phyloP scores from a whole-genome alignment of 2,113 vertebrate species.

The Nycticryphes semicollaris region DNA sequence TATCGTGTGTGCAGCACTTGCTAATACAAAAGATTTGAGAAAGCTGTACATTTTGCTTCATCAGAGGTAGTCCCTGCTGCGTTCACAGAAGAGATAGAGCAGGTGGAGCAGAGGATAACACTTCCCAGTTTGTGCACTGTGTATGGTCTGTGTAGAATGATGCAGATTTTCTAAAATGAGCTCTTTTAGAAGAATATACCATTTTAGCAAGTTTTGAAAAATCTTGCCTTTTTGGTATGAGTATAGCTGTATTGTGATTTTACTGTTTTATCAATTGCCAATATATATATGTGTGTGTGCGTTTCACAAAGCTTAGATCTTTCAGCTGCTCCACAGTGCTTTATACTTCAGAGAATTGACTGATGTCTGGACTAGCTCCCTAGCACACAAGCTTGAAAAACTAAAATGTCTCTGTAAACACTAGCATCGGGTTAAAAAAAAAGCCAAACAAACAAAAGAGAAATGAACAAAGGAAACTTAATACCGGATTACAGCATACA shows the following conservation, averaged over 20 bases:
- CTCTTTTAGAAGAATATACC: conserved; percentile 79
- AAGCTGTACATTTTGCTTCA: conserved; percentile 76
- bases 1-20: conserved; percentile 79
- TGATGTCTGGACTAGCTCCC: conserved; percentile 71
- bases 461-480: conserved; percentile 51
- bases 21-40: conserved; percentile 74
- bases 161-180: conserved; percentile 78
- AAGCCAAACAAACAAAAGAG: neutral
- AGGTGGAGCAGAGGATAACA: conserved; percentile 51
- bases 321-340: conserved; percentile 82
- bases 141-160: conserved; percentile 80
- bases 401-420: conserved; percentile 83
- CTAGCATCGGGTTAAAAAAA: conserved; percentile 76
- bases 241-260: conserved; percentile 89
- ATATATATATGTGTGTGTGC: conserved; percentile 77
- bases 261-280: conserved; percentile 88
- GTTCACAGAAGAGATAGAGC: conserved; percentile 57
- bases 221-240: conserved; percentile 79
- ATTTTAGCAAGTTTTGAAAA: conserved; percentile 71
- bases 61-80: conserved; percentile 75
- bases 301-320: conserved; percentile 85
- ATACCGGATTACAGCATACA: conserved; percentile 69
- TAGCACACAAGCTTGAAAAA: conserved; percentile 83
- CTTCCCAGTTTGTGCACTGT: conserved; percentile 77
- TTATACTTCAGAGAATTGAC: conserved; percentile 66